phyloP scores from a whole-genome alignment of 30 jellyfish, hydroid and myxozoan genomes.

The Aurelia sp. region DNA sequence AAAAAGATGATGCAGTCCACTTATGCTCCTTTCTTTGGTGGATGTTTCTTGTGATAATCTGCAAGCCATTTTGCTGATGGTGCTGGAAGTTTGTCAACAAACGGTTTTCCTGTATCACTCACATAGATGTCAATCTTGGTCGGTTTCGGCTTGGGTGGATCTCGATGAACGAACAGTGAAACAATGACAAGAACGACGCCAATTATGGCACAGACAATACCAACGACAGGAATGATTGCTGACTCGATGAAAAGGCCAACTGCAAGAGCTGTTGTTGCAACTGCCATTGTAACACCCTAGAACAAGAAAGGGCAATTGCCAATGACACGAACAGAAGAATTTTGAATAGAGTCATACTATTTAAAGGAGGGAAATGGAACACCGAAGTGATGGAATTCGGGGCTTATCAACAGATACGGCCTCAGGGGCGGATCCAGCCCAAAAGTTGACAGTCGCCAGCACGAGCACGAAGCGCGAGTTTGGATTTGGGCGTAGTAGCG shows the following conservation, averaged over 20 bases:
- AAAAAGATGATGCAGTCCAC: too few species aligned
- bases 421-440: too few species aligned
- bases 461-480: too few species aligned
- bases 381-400: too few species aligned
- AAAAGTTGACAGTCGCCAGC: too few species aligned
- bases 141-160: constrained; percentile 78
- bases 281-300: constrained; percentile 65
- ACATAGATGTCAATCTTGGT: constrained; percentile 56
- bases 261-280: constrained; percentile 59
- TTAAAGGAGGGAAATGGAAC: background rate
- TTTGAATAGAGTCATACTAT: background rate
- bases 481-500: too few species aligned
- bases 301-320: background rate
- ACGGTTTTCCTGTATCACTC: constrained; percentile 37
- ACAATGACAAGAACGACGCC: constrained; percentile 63
- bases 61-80: constrained; percentile 53
- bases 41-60: constrained; percentile 58
- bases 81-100: constrained; percentile 22
- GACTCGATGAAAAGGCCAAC: constrained; percentile 38
- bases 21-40: background rate
- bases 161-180: constrained; percentile 58
- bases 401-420: too few species aligned
- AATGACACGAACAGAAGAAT: background rate
- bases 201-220: constrained; percentile 64
- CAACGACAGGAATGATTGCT: constrained; percentile 64